Conservation (phyloP, 2,797 vertebrate genomes). For the Smutsia temminckii region DNA sequence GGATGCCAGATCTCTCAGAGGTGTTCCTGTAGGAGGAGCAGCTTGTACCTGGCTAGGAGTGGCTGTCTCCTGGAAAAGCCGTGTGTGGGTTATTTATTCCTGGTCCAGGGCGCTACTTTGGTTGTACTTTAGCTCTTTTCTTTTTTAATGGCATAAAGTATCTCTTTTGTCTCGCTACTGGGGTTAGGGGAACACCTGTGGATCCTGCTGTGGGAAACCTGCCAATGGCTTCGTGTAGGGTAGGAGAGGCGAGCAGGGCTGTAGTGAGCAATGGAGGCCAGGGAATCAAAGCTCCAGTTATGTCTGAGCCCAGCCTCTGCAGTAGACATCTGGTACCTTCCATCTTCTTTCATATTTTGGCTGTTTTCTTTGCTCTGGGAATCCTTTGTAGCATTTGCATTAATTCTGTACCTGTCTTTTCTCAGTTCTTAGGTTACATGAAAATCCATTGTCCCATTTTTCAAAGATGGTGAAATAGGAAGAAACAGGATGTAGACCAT, state of each 20-base stretch:
- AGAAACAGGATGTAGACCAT: constrained; percentile 3
- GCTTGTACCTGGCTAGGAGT: neutral
- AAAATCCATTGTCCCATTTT: constrained; percentile 44
- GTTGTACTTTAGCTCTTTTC: neutral
- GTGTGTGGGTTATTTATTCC: neutral
- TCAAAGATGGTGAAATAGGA: constrained; percentile 19
- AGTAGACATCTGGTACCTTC: neutral
- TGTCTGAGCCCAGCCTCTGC: neutral
- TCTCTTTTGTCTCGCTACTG: neutral
- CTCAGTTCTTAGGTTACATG: constrained; percentile 8
- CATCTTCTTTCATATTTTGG: constrained; percentile 24
- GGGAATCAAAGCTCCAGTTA: neutral
- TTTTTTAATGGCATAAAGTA: neutral
- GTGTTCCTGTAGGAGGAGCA: neutral
- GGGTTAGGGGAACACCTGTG: neutral
- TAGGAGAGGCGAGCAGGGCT: neutral
- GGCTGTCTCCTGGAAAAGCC: neutral
- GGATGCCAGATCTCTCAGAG: neutral
- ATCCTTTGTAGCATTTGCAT: neutral
- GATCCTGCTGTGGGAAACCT: neutral
- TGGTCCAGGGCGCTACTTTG: neutral
- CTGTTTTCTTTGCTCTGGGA: constrained; percentile 2
- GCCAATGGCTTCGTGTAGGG: neutral
- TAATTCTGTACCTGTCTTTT: constrained; percentile 30
- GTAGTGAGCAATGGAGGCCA: neutral